A percentile compares a stretch with the other conserved stretches of the same genome.
phyloP scores from a whole-genome alignment of 2,888 invertebrate species.

The Cataglyphis cursor region DNA sequence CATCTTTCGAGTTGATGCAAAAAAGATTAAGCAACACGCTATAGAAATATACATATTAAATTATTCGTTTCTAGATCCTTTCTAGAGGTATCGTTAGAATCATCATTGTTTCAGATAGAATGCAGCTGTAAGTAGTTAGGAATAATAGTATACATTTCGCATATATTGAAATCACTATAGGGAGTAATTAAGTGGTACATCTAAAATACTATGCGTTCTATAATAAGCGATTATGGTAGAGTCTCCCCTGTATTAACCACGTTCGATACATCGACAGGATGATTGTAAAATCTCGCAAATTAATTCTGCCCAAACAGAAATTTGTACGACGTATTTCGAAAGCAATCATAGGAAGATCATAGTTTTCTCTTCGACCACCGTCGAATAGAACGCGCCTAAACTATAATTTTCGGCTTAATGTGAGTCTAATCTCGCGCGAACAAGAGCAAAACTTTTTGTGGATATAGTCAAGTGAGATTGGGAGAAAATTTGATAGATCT shows the following conservation, averaged over 20 bases:
- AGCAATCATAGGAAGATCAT: conserved; percentile 63
- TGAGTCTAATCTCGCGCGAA: conserved; percentile 45
- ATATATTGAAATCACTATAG: conserved; percentile 56
- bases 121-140: conserved; percentile 38
- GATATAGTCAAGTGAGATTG: not conserved
- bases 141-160: conserved; percentile 26
- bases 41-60: not conserved
- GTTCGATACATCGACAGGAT: conserved; percentile 66
- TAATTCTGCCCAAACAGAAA: conserved; percentile 51
- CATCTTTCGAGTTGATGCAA: not conserved
- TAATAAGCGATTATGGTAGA: conserved; percentile 45
- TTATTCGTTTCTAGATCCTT: not conserved
- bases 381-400: conserved; percentile 48
- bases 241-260: conserved; percentile 12
- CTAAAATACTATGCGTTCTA: conserved; percentile 64
- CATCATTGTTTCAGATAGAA: not conserved
- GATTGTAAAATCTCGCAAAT: conserved; percentile 58
- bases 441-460: conserved; percentile 41
- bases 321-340: conserved; percentile 8
- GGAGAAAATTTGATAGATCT: conserved; percentile 12
- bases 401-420: conserved; percentile 80
- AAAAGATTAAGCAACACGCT: not conserved
- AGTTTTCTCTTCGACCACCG: conserved; percentile 58
- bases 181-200: conserved; percentile 60
- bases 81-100: not conserved